Base-by-base conservation (phyloP, 1,140 invertebrate genomes). In the Planococcus citri region DNA sequence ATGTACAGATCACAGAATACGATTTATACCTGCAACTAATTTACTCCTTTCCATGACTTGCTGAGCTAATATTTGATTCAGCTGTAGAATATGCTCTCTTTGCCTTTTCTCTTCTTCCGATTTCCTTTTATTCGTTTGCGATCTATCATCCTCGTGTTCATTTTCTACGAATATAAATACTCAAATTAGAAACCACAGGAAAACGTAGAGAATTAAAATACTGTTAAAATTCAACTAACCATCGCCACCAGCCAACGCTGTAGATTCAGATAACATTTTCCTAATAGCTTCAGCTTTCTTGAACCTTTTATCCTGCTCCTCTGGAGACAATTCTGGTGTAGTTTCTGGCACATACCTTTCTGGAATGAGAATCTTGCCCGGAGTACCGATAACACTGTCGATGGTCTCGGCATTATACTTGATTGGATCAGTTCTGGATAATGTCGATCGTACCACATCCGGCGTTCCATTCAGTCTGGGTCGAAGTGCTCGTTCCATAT, bases 41-140 rank as follows among this genome's bases (percentile, higher is more conserved):
- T 93, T 92, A 80, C 90, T 94, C 81, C 91, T 92, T 78, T 92
- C 89, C 82, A 92, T 94, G 70, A 95, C 92, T 83, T 95, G 90
- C 76, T 90, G 87, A n/a, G 92, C 92, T 72, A 95, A 80, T 74
- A 93, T 91, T 79, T 94, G 92, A 81, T 92, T 93, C 70, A 95
- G 82, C 75, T 91, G 89, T 57, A 95, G 80, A 73, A 95, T 82
- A 77, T 94, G 90, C 75, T 94, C 90, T 33, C 92, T 82, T 75
- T 92, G 89, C 72, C 87, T 83, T 78, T 93, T 94, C 75, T 94
- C 91, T 75, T 89, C 89, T 27, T 82, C 85, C 33, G 89, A 83
- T 76, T 90, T 83, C 68, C 81, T 79, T 71, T 81, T 83, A 38
- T 81, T 70, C 10, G 75, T 77, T 24, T 77, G 74, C 0, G 79